These are phyloP conservation scores for Phenacoccus solenopsis DNA, from an alignment of 1,140 invertebrate species.

Conservation along the genomic window DNA sequence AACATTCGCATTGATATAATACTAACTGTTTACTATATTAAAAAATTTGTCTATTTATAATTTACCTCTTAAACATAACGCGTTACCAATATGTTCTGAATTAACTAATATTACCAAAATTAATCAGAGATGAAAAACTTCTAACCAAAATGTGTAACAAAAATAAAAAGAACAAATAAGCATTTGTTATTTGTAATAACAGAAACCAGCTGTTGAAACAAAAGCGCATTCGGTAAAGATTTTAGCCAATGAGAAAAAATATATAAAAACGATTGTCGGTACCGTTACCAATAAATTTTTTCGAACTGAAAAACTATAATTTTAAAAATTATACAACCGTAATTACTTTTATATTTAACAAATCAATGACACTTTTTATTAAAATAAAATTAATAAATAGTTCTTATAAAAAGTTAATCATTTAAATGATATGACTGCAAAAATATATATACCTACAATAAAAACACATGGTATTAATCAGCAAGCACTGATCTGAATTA, in stretches of 20 bases:
- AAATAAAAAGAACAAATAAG: too few relatives aligned
- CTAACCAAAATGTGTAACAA: too few relatives aligned
- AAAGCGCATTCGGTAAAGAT: background rate
- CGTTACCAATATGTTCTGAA: background rate
- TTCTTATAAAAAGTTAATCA: background rate
- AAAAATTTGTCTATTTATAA: background rate
- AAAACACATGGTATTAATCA: background rate
- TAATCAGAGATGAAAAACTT: background rate
- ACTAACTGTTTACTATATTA: background rate
- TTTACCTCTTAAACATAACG: background rate
- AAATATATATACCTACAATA: background rate
- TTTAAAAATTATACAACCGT: background rate
- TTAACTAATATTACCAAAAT: background rate
- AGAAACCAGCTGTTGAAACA: background rate
- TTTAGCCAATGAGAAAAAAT: background rate
- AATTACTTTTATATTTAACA: constrained; percentile 13
- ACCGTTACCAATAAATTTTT: background rate
- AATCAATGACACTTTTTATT: constrained; percentile 8
- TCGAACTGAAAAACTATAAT: background rate
- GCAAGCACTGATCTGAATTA: background rate
- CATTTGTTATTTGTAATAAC: background rate
- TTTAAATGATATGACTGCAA: constrained; percentile 14
- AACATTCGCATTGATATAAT: background rate
- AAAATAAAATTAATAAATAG: background rate
- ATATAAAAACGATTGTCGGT: background rate